phyloP scores from a whole-genome alignment of 2,113 vertebrate species.

The Dicerorhinus sumatrensis region DNA sequence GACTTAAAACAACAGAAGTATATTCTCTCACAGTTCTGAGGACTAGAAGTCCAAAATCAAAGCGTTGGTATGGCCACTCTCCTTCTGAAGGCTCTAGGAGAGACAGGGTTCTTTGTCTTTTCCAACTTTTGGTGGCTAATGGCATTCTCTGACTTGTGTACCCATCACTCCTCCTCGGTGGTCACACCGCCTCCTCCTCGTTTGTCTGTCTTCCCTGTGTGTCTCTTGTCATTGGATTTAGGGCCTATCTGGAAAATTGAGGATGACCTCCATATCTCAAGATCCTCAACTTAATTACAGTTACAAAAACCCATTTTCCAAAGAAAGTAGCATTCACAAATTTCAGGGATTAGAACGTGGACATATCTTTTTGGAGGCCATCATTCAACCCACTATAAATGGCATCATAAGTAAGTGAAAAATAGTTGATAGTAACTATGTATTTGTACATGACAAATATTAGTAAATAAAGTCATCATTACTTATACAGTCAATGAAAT shows the following conservation, averaged over 20 bases:
- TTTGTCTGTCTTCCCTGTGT: not conserved
- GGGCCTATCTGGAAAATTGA: not conserved
- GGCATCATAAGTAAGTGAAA: not conserved
- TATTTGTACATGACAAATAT: not conserved
- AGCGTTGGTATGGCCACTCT: not conserved
- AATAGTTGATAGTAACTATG: not conserved
- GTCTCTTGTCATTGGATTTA: not conserved
- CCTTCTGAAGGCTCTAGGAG: not conserved
- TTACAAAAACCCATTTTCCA: not conserved
- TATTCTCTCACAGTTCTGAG: not conserved
- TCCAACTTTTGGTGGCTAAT: not conserved
- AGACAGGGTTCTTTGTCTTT: rapidly evolving
- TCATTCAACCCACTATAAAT: not conserved
- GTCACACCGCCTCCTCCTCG: not conserved
- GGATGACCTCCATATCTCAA: not conserved
- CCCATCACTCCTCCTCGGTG: not conserved
- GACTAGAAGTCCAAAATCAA: not conserved
- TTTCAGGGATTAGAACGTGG: not conserved
- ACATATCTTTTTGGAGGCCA: not conserved
- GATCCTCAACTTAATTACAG: not conserved
- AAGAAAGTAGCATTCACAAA: not conserved
- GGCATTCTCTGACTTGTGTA: not conserved
- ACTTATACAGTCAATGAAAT: not conserved
- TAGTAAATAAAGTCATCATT: not conserved
- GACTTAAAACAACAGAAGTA: not conserved